Conservation (phyloP, 2,113 vertebrate genomes). For the Pomatostomus ruficeps region DNA sequence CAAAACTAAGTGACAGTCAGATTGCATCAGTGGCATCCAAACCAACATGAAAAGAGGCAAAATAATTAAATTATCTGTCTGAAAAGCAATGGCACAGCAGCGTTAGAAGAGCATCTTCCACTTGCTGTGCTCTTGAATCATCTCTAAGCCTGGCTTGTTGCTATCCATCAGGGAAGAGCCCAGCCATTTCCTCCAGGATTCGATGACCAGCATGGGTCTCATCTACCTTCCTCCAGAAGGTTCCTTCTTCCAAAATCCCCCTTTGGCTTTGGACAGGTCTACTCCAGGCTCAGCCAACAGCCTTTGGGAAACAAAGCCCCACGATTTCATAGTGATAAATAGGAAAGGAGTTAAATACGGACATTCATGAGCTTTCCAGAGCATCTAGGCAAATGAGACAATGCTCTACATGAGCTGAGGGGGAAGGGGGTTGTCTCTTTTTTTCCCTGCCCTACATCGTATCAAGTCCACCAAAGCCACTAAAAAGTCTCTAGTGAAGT, state of each 20-base stretch:
- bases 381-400: neutral
- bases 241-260: neutral
- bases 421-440: neutral
- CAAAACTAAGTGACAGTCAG: neutral
- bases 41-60: neutral
- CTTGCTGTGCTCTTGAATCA: neutral
- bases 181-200: neutral
- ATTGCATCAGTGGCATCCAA: neutral
- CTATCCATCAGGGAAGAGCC: neutral
- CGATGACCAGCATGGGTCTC: neutral
- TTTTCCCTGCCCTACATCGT: neutral
- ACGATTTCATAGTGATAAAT: conserved; percentile 6
- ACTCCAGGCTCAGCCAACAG: neutral
- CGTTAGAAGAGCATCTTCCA: neutral
- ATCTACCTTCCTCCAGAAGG: neutral
- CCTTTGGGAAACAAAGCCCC: neutral
- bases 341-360: neutral
- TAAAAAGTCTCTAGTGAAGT: neutral
- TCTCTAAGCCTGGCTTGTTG: neutral
- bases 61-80: conserved; percentile 38
- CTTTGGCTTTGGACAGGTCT: neutral
- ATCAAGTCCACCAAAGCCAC: neutral
- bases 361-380: conserved; percentile 7
- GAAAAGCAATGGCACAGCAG: neutral
- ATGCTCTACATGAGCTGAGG: neutral